Conservation (phyloP, 2,888 invertebrate species). For the Himalopsyche tibetana region DNA sequence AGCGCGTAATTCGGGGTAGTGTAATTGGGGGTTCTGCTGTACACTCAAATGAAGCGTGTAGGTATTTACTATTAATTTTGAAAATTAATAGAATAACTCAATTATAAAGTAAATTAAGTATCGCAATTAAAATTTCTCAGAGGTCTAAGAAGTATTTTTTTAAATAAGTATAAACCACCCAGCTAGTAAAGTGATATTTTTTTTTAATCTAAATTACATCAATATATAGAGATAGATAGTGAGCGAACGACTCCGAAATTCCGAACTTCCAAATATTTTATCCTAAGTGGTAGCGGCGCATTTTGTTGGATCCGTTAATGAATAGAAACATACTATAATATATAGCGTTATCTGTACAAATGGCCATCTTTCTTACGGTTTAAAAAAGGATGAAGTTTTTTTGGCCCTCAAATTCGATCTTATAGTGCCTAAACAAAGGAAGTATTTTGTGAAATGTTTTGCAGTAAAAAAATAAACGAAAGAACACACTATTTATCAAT, state of each 20-base stretch:
- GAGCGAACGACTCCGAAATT: not conserved
- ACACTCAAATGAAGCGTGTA: not conserved
- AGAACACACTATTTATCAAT: not conserved
- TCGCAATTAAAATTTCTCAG: not conserved
- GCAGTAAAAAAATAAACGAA: not conserved
- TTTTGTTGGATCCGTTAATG: slow-evolving; percentile 14
- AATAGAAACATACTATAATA: slow-evolving; percentile 17
- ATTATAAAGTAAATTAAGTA: not conserved
- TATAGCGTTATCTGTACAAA: not conserved
- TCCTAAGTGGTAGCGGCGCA: slow-evolving; percentile 24
- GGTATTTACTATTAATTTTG: not conserved
- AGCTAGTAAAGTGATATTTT: not conserved
- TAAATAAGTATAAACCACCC: slow-evolving; percentile 39
- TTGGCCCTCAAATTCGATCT: not conserved
- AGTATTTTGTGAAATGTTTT: slow-evolving; percentile 32
- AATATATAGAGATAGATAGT: not conserved
- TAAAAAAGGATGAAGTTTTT: not conserved
- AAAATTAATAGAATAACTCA: no score
- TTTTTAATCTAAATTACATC: slow-evolving; percentile 16
- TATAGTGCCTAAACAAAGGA: not conserved
- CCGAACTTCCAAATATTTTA: not conserved
- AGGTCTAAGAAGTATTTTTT: not conserved
- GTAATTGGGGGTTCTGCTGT: no score
- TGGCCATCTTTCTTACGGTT: slow-evolving; percentile 14
- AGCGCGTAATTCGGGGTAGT: no score